Evolutionary conservation across 92 coral and sea anemone species (phyloP), one percentile per base, ranked within the genome.

Genomic region (Bergia sp.): DNA sequence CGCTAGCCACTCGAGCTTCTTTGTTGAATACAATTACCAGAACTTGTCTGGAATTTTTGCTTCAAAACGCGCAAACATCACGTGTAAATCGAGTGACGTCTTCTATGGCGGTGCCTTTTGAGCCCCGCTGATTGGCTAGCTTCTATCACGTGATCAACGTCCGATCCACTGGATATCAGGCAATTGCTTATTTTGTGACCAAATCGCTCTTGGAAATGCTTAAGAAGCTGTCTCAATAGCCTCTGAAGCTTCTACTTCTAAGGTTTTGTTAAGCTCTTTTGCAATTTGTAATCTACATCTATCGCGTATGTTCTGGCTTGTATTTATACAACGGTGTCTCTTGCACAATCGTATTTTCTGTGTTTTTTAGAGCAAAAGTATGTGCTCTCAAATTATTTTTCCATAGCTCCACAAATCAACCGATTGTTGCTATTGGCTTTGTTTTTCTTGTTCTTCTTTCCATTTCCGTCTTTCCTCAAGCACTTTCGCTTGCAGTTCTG

Each of bases 401-500:
- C 69, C 15, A 57, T 57, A 61, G 21, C 6, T 73, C 85, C 55
- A 80, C 29, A 66, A 80, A 55, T 55, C 49, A 13, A 73, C 47
- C 11, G 73, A 11, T 80, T 13, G 20, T 4, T 29, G 39, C 50
- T 21, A 49, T 11, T 47, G 18, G 11, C 50, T 47, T 44, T 69
- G 67, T 69, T 84, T 71, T 4, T 69, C 87, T 71, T 47, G 78
- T 49, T 71, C 64, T 50, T 84, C 87, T 38, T 69, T 41, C 79
- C 93, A 92, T 58, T 92, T 90, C 20, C 93, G 64, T 87, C 84
- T 91, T 83, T 83, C 88, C 49, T 87, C 94, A 41, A 93, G 93
- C 37, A 95, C 91, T 55, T 93, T 92, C 42, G 95, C 95, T 82
- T 96, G 98, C 65, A 96, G 94, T 77, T 93, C 94, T n/a, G 94